These are phyloP conservation scores for Notodonta dromedarius DNA, from an alignment of 2,888 invertebrate species.

Conservation along the genomic window DNA sequence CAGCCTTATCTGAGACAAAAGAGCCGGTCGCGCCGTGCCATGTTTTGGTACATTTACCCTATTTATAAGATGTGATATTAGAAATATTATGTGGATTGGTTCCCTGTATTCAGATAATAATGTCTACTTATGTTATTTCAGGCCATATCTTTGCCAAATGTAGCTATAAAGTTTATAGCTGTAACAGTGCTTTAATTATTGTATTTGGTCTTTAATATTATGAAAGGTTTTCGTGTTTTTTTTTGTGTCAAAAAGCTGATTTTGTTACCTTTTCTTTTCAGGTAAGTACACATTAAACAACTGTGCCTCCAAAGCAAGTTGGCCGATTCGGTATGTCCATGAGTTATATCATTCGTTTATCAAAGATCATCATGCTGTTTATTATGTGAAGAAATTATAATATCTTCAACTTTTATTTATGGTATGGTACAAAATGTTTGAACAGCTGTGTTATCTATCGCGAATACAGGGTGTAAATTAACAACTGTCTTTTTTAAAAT, in stretches of 20 bases:
- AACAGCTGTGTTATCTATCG: too few relatives aligned
- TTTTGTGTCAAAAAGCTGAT: not conserved
- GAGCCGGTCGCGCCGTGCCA: slow-evolving; percentile 49
- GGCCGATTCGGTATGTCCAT: not conserved
- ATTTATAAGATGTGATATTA: slow-evolving; percentile 45
- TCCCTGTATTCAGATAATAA: slow-evolving; percentile 37
- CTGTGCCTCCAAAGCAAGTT: not conserved
- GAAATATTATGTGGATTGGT: slow-evolving; percentile 38
- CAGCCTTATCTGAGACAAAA: slow-evolving; percentile 64
- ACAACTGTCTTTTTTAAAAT: not conserved
- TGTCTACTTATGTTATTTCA: slow-evolving; percentile 29
- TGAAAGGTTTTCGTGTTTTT: not conserved
- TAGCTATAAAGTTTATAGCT: not conserved
- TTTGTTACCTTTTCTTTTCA: slow-evolving; percentile 20
- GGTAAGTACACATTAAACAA: slow-evolving; percentile 18
- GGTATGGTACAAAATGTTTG: not conserved
- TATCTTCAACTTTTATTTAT: not conserved
- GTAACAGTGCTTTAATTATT: not conserved
- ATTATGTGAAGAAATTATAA: not conserved
- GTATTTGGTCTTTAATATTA: not conserved
- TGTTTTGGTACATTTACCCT: slow-evolving; percentile 48
- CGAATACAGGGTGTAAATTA: not conserved
- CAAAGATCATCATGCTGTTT: too few relatives aligned
- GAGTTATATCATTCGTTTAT: not conserved
- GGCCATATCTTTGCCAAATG: slow-evolving; percentile 2